Base-by-base conservation (phyloP, 2,797 vertebrate species). In the Hyperoplus immaculatus region DNA sequence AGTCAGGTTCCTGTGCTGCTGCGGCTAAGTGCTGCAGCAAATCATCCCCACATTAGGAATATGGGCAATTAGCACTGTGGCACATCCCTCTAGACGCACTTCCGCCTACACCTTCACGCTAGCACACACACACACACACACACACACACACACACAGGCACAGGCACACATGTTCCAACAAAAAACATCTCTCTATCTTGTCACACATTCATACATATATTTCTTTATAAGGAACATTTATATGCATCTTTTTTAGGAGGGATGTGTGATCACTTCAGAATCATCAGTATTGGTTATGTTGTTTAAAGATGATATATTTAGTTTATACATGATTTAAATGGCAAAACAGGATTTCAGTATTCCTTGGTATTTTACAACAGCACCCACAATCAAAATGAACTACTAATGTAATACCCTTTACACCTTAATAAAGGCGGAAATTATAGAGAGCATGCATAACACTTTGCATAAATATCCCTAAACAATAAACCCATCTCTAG, bases 11-110 rank as follows among this genome's bases (percentile, higher is more conserved):
- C 87, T 92, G 86, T 85, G 90, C 87, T 80, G 87, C 90, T 88
- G 91, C 90, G 77, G 91, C 92, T 94, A 94, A 94, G 92, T 94
- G 93, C 93, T 93, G 93, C 92, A 93, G 93, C 93, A 95, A 95
- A 95, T 95, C 94, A 95, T 93, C 82, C 83, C 87, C 75, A 83
- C 93, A 94, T 95, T 95, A 95, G 91, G 88, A 95, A 93, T 93
- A 93, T 85, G 91, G 91, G 91, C 94, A 95, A 95, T 95, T 95
- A 95, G 93, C 89, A 87, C 90, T 61, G 77, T 86, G 91, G 93
- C 92, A 92, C 90, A 91, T 92, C 90, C 85, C 76, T 84, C 76
- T 84, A 89, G 84, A 92, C 86, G 77, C 74, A 65, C 82, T 69
- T 59, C 69, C 45, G 67, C 81, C 43, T 66, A 41, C 53, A 69